Conservation (phyloP, 2,888 invertebrate genomes). For the Macropis europaea region DNA sequence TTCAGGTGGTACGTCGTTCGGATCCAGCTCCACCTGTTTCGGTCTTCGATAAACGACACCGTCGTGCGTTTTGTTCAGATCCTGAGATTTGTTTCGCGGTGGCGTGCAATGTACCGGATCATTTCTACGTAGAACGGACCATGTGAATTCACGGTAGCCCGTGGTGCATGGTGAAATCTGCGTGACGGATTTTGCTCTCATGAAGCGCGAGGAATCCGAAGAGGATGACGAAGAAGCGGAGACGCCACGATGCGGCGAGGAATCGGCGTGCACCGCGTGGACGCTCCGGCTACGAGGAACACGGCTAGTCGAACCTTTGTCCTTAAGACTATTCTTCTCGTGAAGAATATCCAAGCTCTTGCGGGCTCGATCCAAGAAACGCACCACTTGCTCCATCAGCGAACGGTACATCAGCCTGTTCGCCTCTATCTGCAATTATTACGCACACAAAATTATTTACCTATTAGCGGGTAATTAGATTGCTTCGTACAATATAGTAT, state of each 20-base stretch:
- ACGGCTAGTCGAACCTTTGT: constrained; percentile 66
- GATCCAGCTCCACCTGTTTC: constrained; percentile 75
- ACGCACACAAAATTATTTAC: neutral
- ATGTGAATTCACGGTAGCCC: constrained; percentile 82
- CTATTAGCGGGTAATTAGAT: neutral
- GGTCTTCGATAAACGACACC: constrained; percentile 76
- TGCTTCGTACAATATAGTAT: no score
- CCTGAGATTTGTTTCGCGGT: constrained; percentile 64
- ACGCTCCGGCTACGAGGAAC: constrained; percentile 82
- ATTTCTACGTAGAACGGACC: constrained; percentile 80
- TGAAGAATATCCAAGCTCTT: constrained; percentile 83
- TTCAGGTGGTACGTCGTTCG: constrained; percentile 82
- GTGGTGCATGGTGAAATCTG: constrained; percentile 77
- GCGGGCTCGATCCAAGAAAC: constrained; percentile 86
- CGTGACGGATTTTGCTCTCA: constrained; percentile 79
- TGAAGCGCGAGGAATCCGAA: constrained; percentile 70
- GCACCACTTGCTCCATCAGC: constrained; percentile 86
- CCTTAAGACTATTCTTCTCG: constrained; percentile 71
- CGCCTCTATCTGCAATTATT: constrained; percentile 83
- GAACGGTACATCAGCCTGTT: constrained; percentile 88
- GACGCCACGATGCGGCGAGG: constrained; percentile 59
- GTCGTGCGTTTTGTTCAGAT: constrained; percentile 65
- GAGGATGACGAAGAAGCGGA: constrained; percentile 50
- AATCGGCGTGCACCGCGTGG: constrained; percentile 77
- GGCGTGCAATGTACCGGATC: constrained; percentile 67